phyloP scores from a whole-genome alignment of 2,113 vertebrate species.

The Rallus limicola region DNA sequence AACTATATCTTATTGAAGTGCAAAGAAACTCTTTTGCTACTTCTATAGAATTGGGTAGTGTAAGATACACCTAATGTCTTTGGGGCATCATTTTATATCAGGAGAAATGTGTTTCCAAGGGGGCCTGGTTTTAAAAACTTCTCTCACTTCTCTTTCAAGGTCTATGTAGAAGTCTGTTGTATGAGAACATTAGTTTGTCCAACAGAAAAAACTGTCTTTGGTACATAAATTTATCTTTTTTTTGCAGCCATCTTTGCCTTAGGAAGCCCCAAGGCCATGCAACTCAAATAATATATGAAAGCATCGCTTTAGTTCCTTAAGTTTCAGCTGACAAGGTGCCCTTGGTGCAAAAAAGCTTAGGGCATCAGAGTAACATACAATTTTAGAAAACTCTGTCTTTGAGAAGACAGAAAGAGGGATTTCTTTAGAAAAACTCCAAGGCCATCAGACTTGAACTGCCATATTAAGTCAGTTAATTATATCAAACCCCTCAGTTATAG shows the following conservation, averaged over 20 bases:
- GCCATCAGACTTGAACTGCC: background rate
- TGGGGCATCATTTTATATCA: slow-evolving; percentile 41
- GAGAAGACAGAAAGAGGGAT: slow-evolving; percentile 6
- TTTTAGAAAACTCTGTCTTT: slow-evolving; percentile 29
- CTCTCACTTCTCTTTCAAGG: slow-evolving; percentile 42
- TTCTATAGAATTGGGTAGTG: background rate
- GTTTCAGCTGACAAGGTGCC: slow-evolving; percentile 65
- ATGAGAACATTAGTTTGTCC: slow-evolving; percentile 45
- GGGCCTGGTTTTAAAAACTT: slow-evolving; percentile 50
- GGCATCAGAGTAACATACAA: background rate
- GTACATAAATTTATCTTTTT: slow-evolving; percentile 61
- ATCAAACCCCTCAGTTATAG: background rate
- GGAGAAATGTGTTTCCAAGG: slow-evolving; percentile 27
- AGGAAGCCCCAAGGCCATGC: slow-evolving; percentile 68
- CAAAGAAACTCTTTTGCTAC: background rate
- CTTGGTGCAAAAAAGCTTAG: slow-evolving; percentile 62
- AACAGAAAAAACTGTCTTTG: slow-evolving; percentile 60
- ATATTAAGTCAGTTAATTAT: background rate
- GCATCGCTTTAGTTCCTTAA: slow-evolving; percentile 43
- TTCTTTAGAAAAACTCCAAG: background rate
- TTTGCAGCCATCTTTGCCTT: slow-evolving; percentile 60
- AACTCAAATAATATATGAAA: slow-evolving; percentile 57
- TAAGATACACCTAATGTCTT: background rate
- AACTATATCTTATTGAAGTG: background rate
- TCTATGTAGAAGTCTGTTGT: slow-evolving; percentile 41